Evolutionary conservation across 1,140 invertebrate genomes (phyloP).

Genomic region (Manduca sexta): DNA sequence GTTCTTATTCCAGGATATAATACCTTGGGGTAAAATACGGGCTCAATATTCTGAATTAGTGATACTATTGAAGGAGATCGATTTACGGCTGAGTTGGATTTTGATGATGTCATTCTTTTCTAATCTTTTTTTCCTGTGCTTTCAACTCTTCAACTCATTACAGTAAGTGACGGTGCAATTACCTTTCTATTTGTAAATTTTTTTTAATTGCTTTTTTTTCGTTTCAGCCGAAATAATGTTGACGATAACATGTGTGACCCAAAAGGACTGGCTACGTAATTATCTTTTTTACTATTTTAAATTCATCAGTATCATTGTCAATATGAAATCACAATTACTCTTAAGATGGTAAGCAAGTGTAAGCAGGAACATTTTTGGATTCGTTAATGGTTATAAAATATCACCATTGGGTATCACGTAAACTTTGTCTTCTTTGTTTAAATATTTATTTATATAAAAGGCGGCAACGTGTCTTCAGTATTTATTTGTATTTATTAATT

Average conservation of each 20-base stretch:
- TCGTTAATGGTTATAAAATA: too few relatives aligned
- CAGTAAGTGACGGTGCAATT: slow-evolving; percentile 15
- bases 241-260: not conserved
- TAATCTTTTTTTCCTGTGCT: slow-evolving; percentile 26
- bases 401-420: too few relatives aligned
- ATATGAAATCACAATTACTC: too few relatives aligned
- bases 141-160: slow-evolving; percentile 25
- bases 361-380: too few relatives aligned
- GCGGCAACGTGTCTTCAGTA: too few relatives aligned
- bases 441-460: too few relatives aligned
- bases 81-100: slow-evolving; percentile 17
- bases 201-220: not conserved
- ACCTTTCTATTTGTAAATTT: not conserved
- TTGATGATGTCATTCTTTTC: slow-evolving; percentile 26
- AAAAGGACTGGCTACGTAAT: not conserved
- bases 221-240: not conserved
- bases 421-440: too few relatives aligned
- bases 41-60: slow-evolving; percentile 15
- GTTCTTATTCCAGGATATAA: slow-evolving; percentile 8
- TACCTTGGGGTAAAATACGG: slow-evolving; percentile 19
- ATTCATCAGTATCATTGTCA: too few relatives aligned
- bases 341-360: too few relatives aligned
- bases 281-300: not conserved
- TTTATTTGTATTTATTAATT: too few relatives aligned
- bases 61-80: slow-evolving; percentile 17